Base-by-base conservation (phyloP, 2,888 invertebrate genomes). In the Tethea ocularis region DNA sequence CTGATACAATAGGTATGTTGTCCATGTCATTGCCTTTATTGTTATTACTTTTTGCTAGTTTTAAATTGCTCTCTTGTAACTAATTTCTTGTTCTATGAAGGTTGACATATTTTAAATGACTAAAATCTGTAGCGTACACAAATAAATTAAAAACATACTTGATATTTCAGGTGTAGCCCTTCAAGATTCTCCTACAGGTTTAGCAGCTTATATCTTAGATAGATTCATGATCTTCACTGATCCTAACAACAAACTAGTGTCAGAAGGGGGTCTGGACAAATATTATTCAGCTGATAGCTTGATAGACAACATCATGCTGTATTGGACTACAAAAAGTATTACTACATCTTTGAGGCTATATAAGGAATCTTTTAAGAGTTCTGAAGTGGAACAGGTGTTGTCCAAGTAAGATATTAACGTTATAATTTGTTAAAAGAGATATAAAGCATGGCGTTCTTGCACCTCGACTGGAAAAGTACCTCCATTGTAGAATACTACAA, bases 141-240 rank as follows among this genome's bases (percentile, higher is more conserved):
- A 33, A 11, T 33, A 11, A 33, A 13, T 33, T 10, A 33, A 33
- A 10, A 10, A 33, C 8, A 8, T 36, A 8, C 56, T 57, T 56
- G 59, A 55, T 52, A 52, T 86, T 87, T 0, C 75, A 96, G 97
- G 97, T 17, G 93, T 94, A 8, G 96, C 93, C 0, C 87, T 98
- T 13, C 91, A 94, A 67, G 96, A 97, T 71, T 96, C 97, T 0
- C 98, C 98, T 0, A 93, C 95, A 0, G 98, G 97, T 0, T 88
- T 99, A 54, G 97, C 97, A 0, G 96, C 96, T 0, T 99, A 98
- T 74, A 96, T 98, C 55, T 81, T 98, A 22, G 98, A 99, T 77
- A 98, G 97, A 82, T 97, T 97, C 84, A 94, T 94, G 88, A 94
- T 75, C 61, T 96, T 88, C 95, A 96, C 90, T 78, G 96, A 90